Evolutionary conservation across 2,888 invertebrate genomes (phyloP).

Genomic region (Caenorhabditis drosophilae): DNA sequence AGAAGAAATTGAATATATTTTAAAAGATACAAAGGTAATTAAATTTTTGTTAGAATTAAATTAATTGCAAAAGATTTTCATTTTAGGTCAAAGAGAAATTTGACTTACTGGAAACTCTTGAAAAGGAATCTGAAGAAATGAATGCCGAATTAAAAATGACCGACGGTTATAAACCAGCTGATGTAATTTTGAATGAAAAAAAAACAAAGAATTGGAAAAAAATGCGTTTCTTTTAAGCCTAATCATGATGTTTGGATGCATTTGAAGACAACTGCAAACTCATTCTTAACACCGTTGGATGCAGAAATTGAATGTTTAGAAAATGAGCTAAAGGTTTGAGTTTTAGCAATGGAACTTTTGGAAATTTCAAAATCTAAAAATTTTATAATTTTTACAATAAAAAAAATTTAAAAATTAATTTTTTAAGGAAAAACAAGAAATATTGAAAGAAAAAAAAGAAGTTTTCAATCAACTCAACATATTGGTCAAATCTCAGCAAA

Average conservation of each 20-base stretch:
- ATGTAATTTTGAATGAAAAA: slow-evolving; percentile 3
- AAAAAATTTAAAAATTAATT: not conserved
- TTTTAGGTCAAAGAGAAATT: slow-evolving; percentile 14
- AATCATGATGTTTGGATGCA: slow-evolving; percentile 18
- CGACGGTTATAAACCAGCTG: slow-evolving; percentile 8
- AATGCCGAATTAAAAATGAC: slow-evolving; percentile 7
- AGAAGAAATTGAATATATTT: slow-evolving; percentile 4
- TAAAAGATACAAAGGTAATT: slow-evolving; percentile 7
- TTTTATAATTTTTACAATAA: not conserved
- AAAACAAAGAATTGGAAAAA: not conserved
- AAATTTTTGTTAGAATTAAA: too few species aligned
- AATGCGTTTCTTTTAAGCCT: slow-evolving; percentile 10
- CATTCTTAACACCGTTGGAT: not conserved
- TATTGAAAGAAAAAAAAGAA: not conserved
- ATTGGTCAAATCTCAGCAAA: slow-evolving; percentile 3
- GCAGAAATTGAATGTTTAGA: too few species aligned
- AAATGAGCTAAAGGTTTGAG: too few species aligned
- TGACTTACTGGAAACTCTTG: slow-evolving; percentile 14
- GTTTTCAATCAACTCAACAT: slow-evolving; percentile 1
- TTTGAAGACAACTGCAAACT: slow-evolving; percentile 1
- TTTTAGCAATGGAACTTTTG: not conserved
- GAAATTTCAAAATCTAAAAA: too few species aligned
- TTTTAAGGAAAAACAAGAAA: not conserved
- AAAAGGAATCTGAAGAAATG: slow-evolving; percentile 2
- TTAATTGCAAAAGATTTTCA: too few species aligned